Percentiles rank a stretch among this genome's conserved stretches.
phyloP scores from a whole-genome alignment of 2,797 vertebrate species.

The Scolopax rusticola region DNA sequence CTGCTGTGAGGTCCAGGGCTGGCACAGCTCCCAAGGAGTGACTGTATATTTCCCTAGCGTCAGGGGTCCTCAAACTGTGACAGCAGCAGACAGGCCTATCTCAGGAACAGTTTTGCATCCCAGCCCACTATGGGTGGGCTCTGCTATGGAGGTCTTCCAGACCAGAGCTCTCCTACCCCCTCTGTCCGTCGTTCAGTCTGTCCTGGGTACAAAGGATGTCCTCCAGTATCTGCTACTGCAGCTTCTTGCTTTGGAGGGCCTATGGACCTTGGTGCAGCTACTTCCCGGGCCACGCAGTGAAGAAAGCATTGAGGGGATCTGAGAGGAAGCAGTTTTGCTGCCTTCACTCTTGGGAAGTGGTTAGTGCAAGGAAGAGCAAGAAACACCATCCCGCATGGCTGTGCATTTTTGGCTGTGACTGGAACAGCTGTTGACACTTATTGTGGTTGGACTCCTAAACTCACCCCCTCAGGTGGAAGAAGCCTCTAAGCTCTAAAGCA shows the following conservation, averaged over 20 bases:
- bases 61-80: neutral
- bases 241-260: neutral
- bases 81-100: neutral
- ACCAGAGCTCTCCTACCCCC: neutral
- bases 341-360: neutral
- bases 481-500: neutral
- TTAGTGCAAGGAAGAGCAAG: neutral
- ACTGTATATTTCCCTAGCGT: neutral
- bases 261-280: neutral
- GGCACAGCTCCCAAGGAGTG: neutral
- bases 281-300: neutral
- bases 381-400: neutral
- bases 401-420: neutral
- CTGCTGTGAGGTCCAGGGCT: neutral
- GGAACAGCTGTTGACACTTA: neutral
- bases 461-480: neutral
- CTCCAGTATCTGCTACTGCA: neutral
- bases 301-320: neutral
- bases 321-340: neutral
- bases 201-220: neutral
- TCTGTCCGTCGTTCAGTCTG: neutral
- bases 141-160: neutral
- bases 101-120: neutral
- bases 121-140: neutral
- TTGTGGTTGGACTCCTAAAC: neutral